Conservation (phyloP, 2,888 invertebrate genomes). For the Lamproptera curius region DNA sequence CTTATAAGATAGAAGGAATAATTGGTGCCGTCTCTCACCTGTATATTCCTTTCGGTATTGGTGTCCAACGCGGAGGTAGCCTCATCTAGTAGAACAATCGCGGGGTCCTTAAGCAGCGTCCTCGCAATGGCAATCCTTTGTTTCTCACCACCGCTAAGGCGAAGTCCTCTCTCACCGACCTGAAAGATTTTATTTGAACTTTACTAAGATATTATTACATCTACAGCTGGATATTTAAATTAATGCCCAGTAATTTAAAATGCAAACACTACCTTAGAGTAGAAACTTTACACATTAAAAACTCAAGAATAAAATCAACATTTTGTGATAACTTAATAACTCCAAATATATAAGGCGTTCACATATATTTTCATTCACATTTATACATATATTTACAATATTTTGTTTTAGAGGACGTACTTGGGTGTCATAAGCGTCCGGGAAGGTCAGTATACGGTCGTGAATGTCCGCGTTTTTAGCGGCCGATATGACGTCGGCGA, state of each 20-base stretch:
- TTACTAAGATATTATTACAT: background rate
- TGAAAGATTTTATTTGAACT: conserved; percentile 35
- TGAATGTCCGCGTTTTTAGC: conserved; percentile 97
- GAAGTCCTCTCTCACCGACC: conserved; percentile 96
- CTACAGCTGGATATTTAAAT: too few relatives aligned
- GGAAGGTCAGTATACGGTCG: conserved; percentile 93
- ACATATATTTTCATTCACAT: too few relatives aligned
- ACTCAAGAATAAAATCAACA: too few relatives aligned
- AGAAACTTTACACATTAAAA: too few relatives aligned
- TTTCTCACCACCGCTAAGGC: conserved; percentile 98
- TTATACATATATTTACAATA: too few relatives aligned
- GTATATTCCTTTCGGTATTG: conserved; percentile 94
- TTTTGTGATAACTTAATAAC: too few relatives aligned
- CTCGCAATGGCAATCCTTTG: conserved; percentile 98
- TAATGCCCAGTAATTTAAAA: too few relatives aligned
- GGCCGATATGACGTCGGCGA: conserved; percentile 91
- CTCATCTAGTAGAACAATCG: conserved; percentile 95
- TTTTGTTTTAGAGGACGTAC: conserved; percentile 62
- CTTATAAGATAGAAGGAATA: too few relatives aligned
- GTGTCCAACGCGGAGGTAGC: conserved; percentile 97
- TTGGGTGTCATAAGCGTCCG: conserved; percentile 91
- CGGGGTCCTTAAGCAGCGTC: conserved; percentile 94
- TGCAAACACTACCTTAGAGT: too few relatives aligned
- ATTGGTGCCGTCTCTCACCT: too few relatives aligned
- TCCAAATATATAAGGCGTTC: too few relatives aligned